These are phyloP conservation scores for Dugesia japonica DNA, from an alignment of 2,888 invertebrate genomes.

Conservation along the genomic window DNA sequence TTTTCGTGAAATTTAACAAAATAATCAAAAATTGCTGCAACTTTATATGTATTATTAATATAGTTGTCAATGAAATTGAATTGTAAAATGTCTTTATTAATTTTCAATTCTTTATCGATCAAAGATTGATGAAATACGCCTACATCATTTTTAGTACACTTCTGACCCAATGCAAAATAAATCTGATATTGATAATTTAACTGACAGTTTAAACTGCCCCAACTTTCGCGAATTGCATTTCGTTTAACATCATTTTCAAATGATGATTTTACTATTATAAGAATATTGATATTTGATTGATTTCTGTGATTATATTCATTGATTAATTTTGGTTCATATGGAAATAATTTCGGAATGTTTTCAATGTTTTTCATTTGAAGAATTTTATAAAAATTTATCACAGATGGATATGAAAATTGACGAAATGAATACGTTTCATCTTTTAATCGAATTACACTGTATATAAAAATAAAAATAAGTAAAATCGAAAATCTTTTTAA, in stretches of 20 bases:
- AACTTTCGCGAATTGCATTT: neutral
- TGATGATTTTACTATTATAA: neutral
- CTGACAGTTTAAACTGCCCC: neutral
- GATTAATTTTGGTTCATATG: neutral
- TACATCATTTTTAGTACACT: neutral
- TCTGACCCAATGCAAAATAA: neutral
- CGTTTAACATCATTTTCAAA: neutral
- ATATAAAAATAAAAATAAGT: no score
- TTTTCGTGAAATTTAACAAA: neutral
- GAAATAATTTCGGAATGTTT: neutral
- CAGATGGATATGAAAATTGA: neutral
- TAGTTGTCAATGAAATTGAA: neutral
- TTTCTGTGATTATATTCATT: neutral
- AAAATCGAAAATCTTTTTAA: no score
- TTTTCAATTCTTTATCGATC: neutral
- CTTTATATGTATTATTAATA: slow-evolving; percentile 3
- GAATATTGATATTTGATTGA: neutral
- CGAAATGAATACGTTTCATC: neutral
- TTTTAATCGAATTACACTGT: no score
- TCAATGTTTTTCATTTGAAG: neutral
- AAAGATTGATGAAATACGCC: neutral
- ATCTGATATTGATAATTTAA: neutral
- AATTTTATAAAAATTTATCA: neutral
- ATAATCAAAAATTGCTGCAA: neutral
- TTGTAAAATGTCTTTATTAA: neutral